Evolutionary conservation across 2,888 invertebrate species (phyloP).

Genomic region (Hypsopygia costalis): DNA sequence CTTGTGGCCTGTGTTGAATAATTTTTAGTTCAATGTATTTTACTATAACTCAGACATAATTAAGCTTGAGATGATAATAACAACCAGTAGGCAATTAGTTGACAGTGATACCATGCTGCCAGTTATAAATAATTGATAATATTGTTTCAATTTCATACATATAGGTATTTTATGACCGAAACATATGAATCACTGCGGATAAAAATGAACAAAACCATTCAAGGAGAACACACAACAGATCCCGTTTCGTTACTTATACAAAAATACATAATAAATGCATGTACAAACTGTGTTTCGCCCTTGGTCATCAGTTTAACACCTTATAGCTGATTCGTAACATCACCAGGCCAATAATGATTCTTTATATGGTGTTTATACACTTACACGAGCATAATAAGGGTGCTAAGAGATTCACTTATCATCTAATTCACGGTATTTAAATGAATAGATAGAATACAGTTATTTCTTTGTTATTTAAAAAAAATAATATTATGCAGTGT

Average conservation of each 20-base stretch:
- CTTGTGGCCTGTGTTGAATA: no score
- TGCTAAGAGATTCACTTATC: slow-evolving; percentile 57
- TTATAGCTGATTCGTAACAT: slow-evolving; percentile 47
- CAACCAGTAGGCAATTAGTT: no score
- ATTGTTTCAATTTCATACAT: no score
- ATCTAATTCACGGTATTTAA: slow-evolving; percentile 31
- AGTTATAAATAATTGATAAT: no score
- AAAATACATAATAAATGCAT: slow-evolving; percentile 13
- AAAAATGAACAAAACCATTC: neutral
- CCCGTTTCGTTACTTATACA: slow-evolving; percentile 6
- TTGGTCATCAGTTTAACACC: slow-evolving; percentile 62
- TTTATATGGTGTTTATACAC: slow-evolving; percentile 63
- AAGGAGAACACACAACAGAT: neutral
- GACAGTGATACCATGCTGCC: no score
- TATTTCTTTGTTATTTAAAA: slow-evolving; percentile 3
- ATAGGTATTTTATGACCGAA: no score
- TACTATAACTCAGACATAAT: no score
- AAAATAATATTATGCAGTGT: no score
- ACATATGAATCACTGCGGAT: no score
- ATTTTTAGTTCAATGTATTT: no score
- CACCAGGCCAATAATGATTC: slow-evolving; percentile 67
- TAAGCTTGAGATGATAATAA: no score
- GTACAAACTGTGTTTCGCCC: slow-evolving; percentile 24
- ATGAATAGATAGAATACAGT: slow-evolving; percentile 17
- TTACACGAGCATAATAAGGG: slow-evolving; percentile 52